Conservation (phyloP, 2,888 invertebrate species). For the Orthosia incerta region DNA sequence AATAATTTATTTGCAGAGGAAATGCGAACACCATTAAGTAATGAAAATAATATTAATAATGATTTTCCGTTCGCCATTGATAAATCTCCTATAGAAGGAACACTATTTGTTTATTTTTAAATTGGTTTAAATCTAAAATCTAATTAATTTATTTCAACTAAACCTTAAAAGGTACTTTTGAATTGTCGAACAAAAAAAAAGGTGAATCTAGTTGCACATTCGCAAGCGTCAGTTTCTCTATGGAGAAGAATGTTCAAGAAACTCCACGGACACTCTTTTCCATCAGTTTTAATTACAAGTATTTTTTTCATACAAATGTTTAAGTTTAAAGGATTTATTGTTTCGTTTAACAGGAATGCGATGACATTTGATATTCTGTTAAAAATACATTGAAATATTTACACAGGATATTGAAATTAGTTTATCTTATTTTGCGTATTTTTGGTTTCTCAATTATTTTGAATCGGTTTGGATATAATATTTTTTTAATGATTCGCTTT, state of each 20-base stretch:
- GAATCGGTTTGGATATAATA: background rate
- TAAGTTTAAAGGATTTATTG: too few relatives aligned
- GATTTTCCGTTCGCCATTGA: background rate
- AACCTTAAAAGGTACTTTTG: too few relatives aligned
- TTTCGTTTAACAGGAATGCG: background rate
- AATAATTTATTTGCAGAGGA: background rate
- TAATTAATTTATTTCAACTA: too few relatives aligned
- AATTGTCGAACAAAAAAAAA: too few relatives aligned
- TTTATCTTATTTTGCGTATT: background rate
- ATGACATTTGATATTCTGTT: background rate
- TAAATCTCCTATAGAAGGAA: background rate
- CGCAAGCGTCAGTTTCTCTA: too few relatives aligned
- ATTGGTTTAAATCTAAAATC: background rate
- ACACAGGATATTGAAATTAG: background rate
- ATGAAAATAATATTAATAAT: constrained; percentile 19
- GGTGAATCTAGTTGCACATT: too few relatives aligned
- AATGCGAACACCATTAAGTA: constrained; percentile 1
- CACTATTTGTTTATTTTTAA: background rate
- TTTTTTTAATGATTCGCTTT: constrained; percentile 7
- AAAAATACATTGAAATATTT: background rate
- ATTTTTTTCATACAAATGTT: too few relatives aligned
- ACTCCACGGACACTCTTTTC: too few relatives aligned
- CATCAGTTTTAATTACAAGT: too few relatives aligned
- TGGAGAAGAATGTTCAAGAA: too few relatives aligned
- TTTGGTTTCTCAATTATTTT: background rate